A percentile compares a stretch with the other conserved stretches of the same genome.
phyloP scores from a whole-genome alignment of 2,113 vertebrate genomes.

The Notechis scutatus region DNA sequence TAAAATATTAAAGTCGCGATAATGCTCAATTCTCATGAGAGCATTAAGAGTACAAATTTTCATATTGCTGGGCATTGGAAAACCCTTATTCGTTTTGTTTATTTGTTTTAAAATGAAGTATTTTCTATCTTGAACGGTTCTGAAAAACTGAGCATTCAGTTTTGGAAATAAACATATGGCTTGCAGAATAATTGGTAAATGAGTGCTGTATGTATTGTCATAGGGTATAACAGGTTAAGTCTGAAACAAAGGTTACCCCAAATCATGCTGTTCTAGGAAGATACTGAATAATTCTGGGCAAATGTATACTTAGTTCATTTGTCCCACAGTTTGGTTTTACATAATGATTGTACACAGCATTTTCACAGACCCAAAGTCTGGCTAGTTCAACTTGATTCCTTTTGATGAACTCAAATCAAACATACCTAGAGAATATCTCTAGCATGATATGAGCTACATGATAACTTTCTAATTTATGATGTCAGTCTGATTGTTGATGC shows the following conservation, averaged over 20 bases:
- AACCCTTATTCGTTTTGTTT: not conserved
- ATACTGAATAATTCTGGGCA: not conserved
- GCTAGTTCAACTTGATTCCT: not conserved
- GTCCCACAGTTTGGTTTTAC: not conserved
- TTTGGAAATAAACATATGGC: not conserved
- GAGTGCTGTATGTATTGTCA: not conserved
- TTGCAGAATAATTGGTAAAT: not conserved
- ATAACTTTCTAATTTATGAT: not conserved
- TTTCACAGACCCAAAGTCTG: not conserved
- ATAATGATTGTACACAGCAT: not conserved
- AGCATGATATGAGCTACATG: not conserved
- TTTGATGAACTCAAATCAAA: not conserved
- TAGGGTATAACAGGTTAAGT: not conserved
- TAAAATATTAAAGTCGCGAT: not conserved
- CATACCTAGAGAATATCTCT: not conserved
- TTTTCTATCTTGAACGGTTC: not conserved
- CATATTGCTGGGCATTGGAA: not conserved
- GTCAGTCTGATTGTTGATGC: not conserved
- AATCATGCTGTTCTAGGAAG: not conserved
- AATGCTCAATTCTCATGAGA: not conserved
- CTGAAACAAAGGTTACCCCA: too few relatives aligned
- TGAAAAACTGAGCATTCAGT: not conserved
- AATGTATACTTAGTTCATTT: not conserved
- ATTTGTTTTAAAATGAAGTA: not conserved
- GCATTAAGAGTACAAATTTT: not conserved